Percentiles rank a stretch among this genome's conserved stretches.
Evolutionary conservation across 2,888 invertebrate genomes (phyloP).

Genomic region (Watsonalla cultraria): DNA sequence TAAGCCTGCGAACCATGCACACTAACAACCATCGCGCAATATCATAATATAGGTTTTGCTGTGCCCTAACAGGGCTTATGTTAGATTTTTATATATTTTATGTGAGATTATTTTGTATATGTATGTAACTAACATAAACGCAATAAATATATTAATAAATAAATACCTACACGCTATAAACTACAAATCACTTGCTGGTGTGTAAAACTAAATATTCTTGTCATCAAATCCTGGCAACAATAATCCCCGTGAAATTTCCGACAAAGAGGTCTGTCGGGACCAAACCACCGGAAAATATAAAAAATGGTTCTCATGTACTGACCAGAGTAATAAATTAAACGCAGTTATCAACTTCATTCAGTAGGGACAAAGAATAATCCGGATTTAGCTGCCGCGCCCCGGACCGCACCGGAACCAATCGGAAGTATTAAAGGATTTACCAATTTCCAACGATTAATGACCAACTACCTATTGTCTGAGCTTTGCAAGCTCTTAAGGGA

Average conservation of each 20-base stretch:
- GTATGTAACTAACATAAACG: too few species aligned
- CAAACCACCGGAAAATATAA: conserved; percentile 11
- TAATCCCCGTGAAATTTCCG: background rate
- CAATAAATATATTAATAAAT: too few species aligned
- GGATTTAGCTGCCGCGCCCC: conserved; percentile 45
- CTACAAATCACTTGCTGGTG: too few species aligned
- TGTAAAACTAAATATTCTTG: background rate
- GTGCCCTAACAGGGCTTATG: too few species aligned
- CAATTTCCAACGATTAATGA: conserved; percentile 47
- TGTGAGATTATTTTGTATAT: too few species aligned
- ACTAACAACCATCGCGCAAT: too few species aligned
- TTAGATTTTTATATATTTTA: too few species aligned
- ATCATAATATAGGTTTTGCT: too few species aligned
- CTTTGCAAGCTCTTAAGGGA: conserved; percentile 8
- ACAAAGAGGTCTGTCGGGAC: background rate
- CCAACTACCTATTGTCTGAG: conserved; percentile 30
- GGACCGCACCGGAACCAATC: conserved; percentile 32
- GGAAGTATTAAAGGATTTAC: conserved; percentile 60
- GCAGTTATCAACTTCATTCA: conserved; percentile 42
- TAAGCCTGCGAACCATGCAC: too few species aligned
- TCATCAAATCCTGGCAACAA: background rate
- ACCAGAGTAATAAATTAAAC: conserved; percentile 38
- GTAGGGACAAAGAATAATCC: conserved; percentile 49
- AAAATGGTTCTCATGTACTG: conserved; percentile 23
- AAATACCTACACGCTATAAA: too few species aligned